Conservation (phyloP, 1,140 invertebrate genomes). For the Atta texana region DNA sequence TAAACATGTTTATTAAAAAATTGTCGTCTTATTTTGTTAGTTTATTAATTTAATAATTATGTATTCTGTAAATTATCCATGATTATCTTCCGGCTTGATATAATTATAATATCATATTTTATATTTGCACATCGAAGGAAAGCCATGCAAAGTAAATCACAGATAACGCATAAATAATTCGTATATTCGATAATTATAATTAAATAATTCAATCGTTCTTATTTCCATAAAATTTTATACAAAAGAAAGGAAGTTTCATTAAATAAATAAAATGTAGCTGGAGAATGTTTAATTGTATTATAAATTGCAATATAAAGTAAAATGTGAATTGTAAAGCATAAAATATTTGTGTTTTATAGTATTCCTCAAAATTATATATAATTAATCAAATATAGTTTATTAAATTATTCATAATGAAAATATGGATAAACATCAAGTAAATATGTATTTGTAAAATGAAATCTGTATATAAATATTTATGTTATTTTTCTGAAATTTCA, state of each 20-base stretch:
- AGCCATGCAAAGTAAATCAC: slow-evolving; percentile 19
- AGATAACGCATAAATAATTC: slow-evolving; percentile 26
- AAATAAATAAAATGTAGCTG: slow-evolving; percentile 27
- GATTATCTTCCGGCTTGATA: slow-evolving; percentile 29
- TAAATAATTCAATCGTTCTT: slow-evolving; percentile 58
- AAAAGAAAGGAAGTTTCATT: slow-evolving; percentile 43
- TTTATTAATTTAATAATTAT: slow-evolving; percentile 47
- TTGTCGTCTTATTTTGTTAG: slow-evolving; percentile 3
- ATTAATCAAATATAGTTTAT: too few species aligned
- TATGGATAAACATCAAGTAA: too few species aligned
- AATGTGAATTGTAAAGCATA: neutral
- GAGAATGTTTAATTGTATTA: neutral
- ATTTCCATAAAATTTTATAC: slow-evolving; percentile 74
- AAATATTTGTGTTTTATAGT: neutral
- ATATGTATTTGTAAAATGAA: too few species aligned
- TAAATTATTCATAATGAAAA: too few species aligned
- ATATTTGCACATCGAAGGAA: neutral
- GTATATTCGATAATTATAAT: slow-evolving; percentile 49
- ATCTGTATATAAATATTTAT: too few species aligned
- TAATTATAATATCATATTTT: slow-evolving; percentile 3
- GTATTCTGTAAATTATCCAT: slow-evolving; percentile 30
- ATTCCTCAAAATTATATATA: too few species aligned
- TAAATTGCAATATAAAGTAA: slow-evolving; percentile 1
- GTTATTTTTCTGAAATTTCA: too few species aligned
- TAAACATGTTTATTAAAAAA: slow-evolving; percentile 21